Evolutionary conservation across 2,113 vertebrate species (phyloP).

Genomic region (Puffinus mauretanicus): DNA sequence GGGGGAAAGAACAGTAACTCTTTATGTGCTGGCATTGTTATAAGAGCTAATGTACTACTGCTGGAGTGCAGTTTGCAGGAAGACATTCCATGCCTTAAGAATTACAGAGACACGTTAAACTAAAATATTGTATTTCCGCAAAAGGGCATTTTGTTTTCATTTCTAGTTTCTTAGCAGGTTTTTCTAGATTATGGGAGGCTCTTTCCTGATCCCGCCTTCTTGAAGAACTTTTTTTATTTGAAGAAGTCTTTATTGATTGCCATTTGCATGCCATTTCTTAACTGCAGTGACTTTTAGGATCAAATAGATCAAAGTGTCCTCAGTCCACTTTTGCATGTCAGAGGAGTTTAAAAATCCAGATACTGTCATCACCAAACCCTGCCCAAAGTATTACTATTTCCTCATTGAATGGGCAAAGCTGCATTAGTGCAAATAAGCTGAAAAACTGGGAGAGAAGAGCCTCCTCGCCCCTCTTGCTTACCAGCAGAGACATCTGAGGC

Average conservation of each 20-base stretch:
- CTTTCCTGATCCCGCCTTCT: neutral
- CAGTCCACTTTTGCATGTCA: neutral
- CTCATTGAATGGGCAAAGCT: neutral
- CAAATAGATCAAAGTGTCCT: neutral
- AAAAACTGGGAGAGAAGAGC: neutral
- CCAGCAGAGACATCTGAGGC: neutral
- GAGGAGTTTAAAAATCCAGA: neutral
- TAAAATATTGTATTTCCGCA: neutral
- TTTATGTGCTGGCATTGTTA: conserved; percentile 66
- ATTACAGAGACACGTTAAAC: neutral
- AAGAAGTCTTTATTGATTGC: neutral
- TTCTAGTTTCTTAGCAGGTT: neutral
- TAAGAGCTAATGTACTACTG: conserved; percentile 42
- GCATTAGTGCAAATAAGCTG: neutral
- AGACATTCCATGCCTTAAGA: neutral
- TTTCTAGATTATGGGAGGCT: neutral
- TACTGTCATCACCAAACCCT: neutral
- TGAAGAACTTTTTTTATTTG: neutral
- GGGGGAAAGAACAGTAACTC: conserved; percentile 66
- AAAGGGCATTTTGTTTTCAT: neutral
- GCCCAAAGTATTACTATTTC: neutral
- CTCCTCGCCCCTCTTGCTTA: neutral
- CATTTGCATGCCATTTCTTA: neutral
- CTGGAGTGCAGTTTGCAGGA: neutral
- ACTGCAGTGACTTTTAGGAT: neutral